These are phyloP conservation scores for Sceloporus undulatus DNA, from an alignment of 2,113 vertebrate species.

Conservation along the genomic window DNA sequence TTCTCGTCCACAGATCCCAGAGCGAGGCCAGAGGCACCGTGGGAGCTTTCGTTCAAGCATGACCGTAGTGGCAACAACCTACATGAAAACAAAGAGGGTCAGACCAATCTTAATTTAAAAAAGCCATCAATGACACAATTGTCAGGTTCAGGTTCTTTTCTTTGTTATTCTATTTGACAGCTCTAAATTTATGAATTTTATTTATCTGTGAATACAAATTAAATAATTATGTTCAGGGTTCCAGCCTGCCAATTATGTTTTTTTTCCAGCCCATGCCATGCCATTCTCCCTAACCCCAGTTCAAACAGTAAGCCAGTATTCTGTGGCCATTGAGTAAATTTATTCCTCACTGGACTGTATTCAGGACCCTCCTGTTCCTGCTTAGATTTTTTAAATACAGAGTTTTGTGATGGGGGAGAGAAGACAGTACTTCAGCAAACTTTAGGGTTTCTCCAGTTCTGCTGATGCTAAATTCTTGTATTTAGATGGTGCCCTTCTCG, in stretches of 20 bases:
- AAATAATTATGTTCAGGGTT: not conserved
- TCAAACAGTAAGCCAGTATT: not conserved
- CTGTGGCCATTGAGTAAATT: not conserved
- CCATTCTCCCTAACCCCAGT: not conserved
- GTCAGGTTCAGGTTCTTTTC: not conserved
- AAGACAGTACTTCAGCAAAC: no score
- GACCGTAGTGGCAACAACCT: slow-evolving; percentile 94
- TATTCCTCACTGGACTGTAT: no score
- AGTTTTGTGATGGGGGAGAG: no score
- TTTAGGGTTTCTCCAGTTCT: no score
- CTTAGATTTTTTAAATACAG: no score
- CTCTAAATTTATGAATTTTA: not conserved
- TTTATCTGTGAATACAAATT: not conserved
- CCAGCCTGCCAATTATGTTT: not conserved
- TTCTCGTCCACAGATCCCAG: slow-evolving; percentile 86
- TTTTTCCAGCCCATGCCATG: not conserved
- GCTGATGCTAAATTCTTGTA: no score
- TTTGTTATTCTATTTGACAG: not conserved
- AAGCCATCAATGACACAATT: not conserved
- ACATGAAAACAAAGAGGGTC: slow-evolving; percentile 6
- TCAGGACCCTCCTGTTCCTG: no score
- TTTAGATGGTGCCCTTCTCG: no score
- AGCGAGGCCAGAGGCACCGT: slow-evolving; percentile 89
- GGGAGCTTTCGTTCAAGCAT: slow-evolving; percentile 93
- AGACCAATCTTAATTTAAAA: fast-evolving